Evolutionary conservation across 2,888 invertebrate species (phyloP).

Genomic region (Tricholauxania praeusta): DNA sequence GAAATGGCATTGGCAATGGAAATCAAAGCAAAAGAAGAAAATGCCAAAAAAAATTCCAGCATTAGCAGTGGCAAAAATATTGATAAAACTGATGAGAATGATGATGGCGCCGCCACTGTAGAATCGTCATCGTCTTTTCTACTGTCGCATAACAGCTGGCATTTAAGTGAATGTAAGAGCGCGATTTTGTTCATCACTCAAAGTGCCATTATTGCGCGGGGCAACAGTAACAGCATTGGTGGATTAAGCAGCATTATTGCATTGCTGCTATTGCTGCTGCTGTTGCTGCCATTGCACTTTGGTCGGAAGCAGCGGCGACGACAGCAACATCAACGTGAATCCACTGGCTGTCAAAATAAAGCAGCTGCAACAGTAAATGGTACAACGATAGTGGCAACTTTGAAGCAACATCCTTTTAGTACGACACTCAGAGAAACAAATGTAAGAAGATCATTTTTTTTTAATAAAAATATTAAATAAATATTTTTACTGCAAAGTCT

Average conservation of each 20-base stretch:
- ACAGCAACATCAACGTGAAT: conserved; percentile 10
- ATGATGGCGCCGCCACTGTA: neutral
- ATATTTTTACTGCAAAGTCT: too few species aligned
- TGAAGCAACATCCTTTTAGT: too few species aligned
- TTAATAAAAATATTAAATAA: conserved; percentile 42
- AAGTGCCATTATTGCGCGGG: conserved; percentile 27
- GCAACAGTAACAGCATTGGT: conserved; percentile 2
- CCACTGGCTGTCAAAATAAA: conserved; percentile 34
- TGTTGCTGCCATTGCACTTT: neutral
- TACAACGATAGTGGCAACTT: neutral
- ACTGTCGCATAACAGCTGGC: conserved; percentile 6
- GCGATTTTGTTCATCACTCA: conserved; percentile 27
- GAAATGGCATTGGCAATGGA: conserved; percentile 8
- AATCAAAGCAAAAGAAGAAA: conserved; percentile 17
- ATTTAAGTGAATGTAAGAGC: neutral
- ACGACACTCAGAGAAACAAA: neutral
- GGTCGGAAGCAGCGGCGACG: conserved; percentile 21
- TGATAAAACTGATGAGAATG: neutral
- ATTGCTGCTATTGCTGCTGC: conserved; percentile 1
- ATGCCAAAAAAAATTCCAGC: neutral
- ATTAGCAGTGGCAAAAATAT: neutral
- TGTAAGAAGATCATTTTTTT: too few species aligned
- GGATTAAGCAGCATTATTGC: conserved; percentile 23
- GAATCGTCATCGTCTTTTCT: neutral
- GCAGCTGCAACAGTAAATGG: conserved; percentile 18